These are phyloP conservation scores for Bagarius yarrelli DNA, from an alignment of 2,113 vertebrate species.

Conservation along the genomic window DNA sequence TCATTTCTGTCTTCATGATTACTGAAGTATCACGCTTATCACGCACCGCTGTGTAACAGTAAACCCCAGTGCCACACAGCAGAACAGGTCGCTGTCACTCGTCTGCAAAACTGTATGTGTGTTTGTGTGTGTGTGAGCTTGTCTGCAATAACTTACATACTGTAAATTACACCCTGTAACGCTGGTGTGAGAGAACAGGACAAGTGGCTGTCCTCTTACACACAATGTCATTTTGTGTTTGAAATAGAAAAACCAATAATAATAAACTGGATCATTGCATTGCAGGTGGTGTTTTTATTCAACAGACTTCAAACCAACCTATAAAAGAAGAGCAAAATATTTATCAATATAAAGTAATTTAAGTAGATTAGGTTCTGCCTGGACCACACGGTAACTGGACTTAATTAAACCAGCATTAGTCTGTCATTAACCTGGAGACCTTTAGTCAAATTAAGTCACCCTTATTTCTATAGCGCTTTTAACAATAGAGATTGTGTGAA, in stretches of 20 bases:
- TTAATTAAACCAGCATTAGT: conserved; percentile 51
- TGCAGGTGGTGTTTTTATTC: not conserved
- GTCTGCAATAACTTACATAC: conserved; percentile 9
- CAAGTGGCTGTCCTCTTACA: not conserved
- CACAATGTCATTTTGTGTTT: not conserved
- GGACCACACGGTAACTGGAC: conserved; percentile 14
- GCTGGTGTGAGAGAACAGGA: conserved; percentile 1
- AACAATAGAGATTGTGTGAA: no score
- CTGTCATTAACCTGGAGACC: conserved; percentile 42
- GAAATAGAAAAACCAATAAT: not conserved
- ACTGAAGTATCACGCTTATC: conserved; percentile 60
- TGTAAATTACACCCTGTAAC: conserved; percentile 17
- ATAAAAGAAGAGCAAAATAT: not conserved
- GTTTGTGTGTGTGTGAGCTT: conserved; percentile 32
- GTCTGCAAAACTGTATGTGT: not conserved
- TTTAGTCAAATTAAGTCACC: conserved; percentile 16
- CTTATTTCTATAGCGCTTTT: no score
- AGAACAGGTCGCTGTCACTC: conserved; percentile 37
- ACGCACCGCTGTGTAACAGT: conserved; percentile 57
- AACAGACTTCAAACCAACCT: not conserved
- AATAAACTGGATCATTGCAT: not conserved
- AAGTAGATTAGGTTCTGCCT: not conserved
- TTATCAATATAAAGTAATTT: not conserved
- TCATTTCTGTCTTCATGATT: conserved; percentile 60
- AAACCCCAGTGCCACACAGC: conserved; percentile 46